phyloP scores from a whole-genome alignment of 2,113 vertebrate species.

The Eolophus roseicapilla region DNA sequence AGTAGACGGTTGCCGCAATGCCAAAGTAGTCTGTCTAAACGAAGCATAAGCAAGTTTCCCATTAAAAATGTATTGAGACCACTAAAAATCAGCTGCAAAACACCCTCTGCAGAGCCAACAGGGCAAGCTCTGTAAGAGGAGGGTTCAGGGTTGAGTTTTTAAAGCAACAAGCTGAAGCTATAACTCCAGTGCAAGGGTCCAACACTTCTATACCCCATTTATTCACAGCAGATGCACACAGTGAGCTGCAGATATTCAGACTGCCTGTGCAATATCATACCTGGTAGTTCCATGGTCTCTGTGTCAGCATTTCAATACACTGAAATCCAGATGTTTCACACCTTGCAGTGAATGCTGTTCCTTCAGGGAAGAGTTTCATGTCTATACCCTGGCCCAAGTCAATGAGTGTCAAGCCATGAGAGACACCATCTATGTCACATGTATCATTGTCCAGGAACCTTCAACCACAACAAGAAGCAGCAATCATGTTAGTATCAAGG shows the following conservation, averaged over 20 bases:
- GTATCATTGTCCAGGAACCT: slow-evolving; percentile 87
- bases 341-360: slow-evolving; percentile 83
- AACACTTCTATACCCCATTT: accelerated
- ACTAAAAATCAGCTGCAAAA: not conserved
- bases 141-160: not conserved
- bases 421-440: slow-evolving; percentile 75
- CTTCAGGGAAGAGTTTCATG: slow-evolving; percentile 88
- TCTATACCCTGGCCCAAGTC: slow-evolving; percentile 96
- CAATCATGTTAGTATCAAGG: not conserved
- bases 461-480: not conserved
- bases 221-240: accelerated
- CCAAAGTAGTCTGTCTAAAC: slow-evolving; percentile 92
- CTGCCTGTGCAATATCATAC: slow-evolving; percentile 43
- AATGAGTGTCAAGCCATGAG: slow-evolving; percentile 86
- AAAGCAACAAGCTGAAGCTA: not conserved
- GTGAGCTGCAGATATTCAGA: accelerated
- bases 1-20: slow-evolving; percentile 88
- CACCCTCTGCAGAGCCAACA: not conserved
- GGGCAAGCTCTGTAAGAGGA: not conserved
- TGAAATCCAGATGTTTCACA: slow-evolving; percentile 95
- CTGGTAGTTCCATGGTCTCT: slow-evolving; percentile 93
- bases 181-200: accelerated
- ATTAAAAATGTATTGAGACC: not conserved
- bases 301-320: slow-evolving; percentile 90
- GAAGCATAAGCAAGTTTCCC: not conserved